Percentiles rank a stretch among this genome's conserved stretches.
These are phyloP conservation scores for Apis mellifera DNA, from an alignment of 1,140 invertebrate genomes.

Conservation along the genomic window DNA sequence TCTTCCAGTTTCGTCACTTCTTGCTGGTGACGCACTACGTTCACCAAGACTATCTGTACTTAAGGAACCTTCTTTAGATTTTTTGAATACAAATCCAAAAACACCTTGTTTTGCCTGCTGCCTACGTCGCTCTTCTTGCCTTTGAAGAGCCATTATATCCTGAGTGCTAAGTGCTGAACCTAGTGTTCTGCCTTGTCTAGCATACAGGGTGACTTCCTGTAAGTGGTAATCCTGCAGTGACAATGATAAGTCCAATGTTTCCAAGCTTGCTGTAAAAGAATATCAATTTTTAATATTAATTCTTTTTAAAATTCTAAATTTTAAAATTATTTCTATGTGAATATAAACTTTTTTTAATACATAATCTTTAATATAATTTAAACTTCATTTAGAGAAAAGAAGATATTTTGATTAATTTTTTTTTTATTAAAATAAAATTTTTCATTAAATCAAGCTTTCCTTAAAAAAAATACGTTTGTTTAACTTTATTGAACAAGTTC, in stretches of 20 bases:
- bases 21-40: constrained; percentile 81
- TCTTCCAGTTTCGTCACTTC: constrained; percentile 79
- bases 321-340: background rate
- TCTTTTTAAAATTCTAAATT: background rate
- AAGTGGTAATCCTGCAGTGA: constrained; percentile 85
- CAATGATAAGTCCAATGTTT: constrained; percentile 82
- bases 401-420: background rate
- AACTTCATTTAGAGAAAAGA: background rate
- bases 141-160: constrained; percentile 85
- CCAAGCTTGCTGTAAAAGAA: constrained; percentile 83
- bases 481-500: no score
- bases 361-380: background rate
- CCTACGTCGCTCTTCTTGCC: constrained; percentile 82
- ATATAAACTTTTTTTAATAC: background rate
- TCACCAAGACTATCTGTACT: constrained; percentile 81
- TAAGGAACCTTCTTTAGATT: constrained; percentile 79
- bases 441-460: background rate
- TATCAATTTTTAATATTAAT: background rate
- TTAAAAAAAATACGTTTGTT: no score
- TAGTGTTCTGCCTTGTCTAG: constrained; percentile 80
- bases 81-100: constrained; percentile 83
- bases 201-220: constrained; percentile 85
- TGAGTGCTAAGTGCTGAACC: constrained; percentile 83
- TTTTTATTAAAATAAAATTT: background rate
- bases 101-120: constrained; percentile 81